phyloP scores from a whole-genome alignment of 92 coral and sea anemone genomes.

The Bergia puertoricense region DNA sequence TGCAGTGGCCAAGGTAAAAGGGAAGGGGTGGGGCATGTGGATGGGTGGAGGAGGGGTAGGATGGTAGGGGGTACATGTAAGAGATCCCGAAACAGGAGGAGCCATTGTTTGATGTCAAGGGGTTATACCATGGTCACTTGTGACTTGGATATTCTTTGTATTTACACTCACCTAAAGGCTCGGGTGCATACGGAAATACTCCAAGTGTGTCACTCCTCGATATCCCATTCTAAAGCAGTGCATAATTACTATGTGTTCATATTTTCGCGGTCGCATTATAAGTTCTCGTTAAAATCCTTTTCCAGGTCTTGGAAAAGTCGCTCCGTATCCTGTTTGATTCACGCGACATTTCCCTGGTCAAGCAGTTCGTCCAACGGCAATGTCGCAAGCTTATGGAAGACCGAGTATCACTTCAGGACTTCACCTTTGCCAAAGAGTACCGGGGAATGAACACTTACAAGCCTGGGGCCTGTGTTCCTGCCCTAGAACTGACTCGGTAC shows the following conservation, averaged over 20 bases:
- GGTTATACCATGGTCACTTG: no score
- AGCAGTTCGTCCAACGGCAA: slow-evolving; percentile 94
- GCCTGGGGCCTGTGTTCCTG: slow-evolving; percentile 98
- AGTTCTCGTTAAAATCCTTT: neutral
- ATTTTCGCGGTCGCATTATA: neutral
- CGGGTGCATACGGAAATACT: no score
- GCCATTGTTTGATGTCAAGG: neutral
- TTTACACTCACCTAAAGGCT: no score
- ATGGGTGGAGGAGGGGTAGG: neutral
- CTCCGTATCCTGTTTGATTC: slow-evolving; percentile 84
- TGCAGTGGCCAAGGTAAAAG: slow-evolving; percentile 93
- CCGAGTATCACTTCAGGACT: slow-evolving; percentile 81
- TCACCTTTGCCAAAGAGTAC: slow-evolving; percentile 96
- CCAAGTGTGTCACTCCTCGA: neutral
- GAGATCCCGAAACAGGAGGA: neutral
- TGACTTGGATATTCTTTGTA: no score
- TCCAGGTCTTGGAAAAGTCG: slow-evolving; percentile 88
- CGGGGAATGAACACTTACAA: slow-evolving; percentile 93
- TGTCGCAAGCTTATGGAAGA: slow-evolving; percentile 90
- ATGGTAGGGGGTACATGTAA: neutral
- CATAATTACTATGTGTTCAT: neutral
- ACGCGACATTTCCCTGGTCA: slow-evolving; percentile 86
- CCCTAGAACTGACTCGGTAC: slow-evolving; percentile 90
- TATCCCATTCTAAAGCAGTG: neutral
- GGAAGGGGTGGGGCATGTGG: neutral